These are phyloP conservation scores for Cladopsammia gracilis DNA, from an alignment of 64 coral and sea anemone species.

Conservation along the genomic window DNA sequence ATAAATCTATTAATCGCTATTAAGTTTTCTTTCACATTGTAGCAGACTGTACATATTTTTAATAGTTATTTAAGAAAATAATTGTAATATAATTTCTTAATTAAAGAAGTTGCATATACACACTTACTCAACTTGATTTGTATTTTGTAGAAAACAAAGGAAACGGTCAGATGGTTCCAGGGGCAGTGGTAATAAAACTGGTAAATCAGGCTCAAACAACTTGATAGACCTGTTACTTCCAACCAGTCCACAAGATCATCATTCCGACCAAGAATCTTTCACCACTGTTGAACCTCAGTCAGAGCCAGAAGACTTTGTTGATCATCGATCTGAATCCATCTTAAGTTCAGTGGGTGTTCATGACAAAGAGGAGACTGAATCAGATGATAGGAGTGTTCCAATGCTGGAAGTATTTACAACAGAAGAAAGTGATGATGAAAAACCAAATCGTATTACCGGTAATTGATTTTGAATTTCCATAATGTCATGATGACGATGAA, in stretches of 20 bases:
- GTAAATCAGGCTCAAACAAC: constrained; percentile 22
- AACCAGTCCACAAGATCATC: constrained; percentile 40
- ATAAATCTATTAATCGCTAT: too few species aligned
- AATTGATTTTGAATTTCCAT: too few species aligned
- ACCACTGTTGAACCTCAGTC: constrained; percentile 82
- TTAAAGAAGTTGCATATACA: too few species aligned
- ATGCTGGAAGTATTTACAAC: not conserved
- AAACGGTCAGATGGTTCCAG: constrained; percentile 41
- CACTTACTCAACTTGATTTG: not conserved
- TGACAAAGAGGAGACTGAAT: not conserved
- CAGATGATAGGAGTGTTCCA: not conserved
- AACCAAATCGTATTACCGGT: not conserved
- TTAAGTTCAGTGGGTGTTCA: constrained; percentile 55
- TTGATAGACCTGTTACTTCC: not conserved
- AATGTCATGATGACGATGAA: too few species aligned
- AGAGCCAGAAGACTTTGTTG: constrained; percentile 70
- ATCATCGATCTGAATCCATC: constrained; percentile 68
- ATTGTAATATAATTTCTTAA: too few species aligned
- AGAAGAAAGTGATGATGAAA: not conserved
- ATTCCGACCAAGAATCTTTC: constrained; percentile 77
- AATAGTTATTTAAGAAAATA: too few species aligned
- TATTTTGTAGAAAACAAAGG: constrained; percentile 47
- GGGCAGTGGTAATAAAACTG: not conserved
- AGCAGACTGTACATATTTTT: too few species aligned
- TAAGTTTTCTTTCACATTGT: too few species aligned